phyloP scores from a whole-genome alignment of 2,113 vertebrate species.

The Tinamus guttatus region DNA sequence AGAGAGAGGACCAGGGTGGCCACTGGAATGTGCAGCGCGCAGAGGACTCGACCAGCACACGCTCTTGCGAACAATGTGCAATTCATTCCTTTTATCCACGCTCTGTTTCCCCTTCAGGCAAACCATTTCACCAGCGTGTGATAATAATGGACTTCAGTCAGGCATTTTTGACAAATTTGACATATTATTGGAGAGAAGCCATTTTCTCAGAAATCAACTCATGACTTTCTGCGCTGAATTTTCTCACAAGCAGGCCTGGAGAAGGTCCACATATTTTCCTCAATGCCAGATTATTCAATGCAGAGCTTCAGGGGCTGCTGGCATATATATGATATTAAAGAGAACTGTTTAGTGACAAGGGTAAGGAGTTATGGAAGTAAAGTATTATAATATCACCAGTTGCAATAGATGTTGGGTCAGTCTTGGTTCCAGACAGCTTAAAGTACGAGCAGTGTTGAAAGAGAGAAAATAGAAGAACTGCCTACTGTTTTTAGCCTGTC shows the following conservation, averaged over 20 bases:
- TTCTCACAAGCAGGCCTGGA: conserved; percentile 75
- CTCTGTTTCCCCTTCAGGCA: conserved; percentile 74
- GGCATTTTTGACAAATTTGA: conserved; percentile 81
- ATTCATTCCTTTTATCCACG: conserved; percentile 78
- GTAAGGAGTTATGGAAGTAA: not conserved
- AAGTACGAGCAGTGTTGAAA: not conserved
- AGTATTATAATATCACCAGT: not conserved
- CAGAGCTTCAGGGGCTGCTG: conserved; percentile 20
- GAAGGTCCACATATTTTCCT: conserved; percentile 64
- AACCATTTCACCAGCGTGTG: conserved; percentile 72
- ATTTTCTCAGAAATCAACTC: conserved; percentile 73
- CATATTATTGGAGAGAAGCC: conserved; percentile 73
- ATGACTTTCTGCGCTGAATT: conserved; percentile 63
- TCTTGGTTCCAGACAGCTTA: not conserved
- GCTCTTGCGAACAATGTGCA: conserved; percentile 70
- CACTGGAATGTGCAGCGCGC: conserved; percentile 23
- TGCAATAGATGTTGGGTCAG: not conserved
- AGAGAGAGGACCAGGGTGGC: conserved; percentile 27
- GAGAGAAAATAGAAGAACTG: not conserved
- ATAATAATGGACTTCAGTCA: conserved; percentile 75
- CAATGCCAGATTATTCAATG: conserved; percentile 46
- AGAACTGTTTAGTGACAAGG: not conserved
- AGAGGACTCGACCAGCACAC: conserved; percentile 33
- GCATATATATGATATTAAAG: not conserved
- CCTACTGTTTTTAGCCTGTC: not conserved